Base-by-base conservation (phyloP, 2,888 invertebrate species). In the Cataglyphis rosenhaueri region DNA sequence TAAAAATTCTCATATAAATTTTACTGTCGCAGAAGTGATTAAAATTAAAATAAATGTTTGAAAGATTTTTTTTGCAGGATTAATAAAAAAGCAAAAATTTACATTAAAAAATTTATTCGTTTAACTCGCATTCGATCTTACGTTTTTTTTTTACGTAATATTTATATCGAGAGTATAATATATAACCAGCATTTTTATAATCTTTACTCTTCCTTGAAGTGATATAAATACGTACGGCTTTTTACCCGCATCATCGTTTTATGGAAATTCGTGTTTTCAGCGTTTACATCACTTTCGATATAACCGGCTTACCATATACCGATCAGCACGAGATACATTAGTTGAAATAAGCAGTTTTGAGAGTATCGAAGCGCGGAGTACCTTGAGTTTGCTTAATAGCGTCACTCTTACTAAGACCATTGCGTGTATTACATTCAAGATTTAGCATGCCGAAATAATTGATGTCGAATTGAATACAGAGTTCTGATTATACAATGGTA, bases 341-440 rank as follows among this genome's bases (percentile, higher is more conserved):
- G 71, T 44, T 48, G 44, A 79, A 79, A 71, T 79, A 71, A 70
- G 35, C 25, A 68, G 78, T 61, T 70, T 79, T 61, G 71, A 44
- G 25, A 35, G 71, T 78, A 78, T 44, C 57, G 70, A 48, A 70
- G 78, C 59, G 78, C 55, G 78, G 44, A 71, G 44, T 70, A 44
- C 78, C 70, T 79, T 61, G 38, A 48, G 44, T 59, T 79, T 29
- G n/a, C 6, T 25, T 59, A 61, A 79, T 59, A 70, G 35, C 71
- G 48, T 35, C 32, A 12, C 21, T 55, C 12, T 35, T 25, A 21
- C 59, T 10, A 59, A 59, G 32, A 59, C 35, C 18, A 35, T 44
- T 79, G 55, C 25, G 44, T n/a, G 29, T 48, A 9, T 59, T 59
- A 32, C 21, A 21, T 44, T 44, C 12, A 59, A 70, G 18, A 48